phyloP scores from a whole-genome alignment of 2,888 invertebrate species.

The Microdon myrmicae region DNA sequence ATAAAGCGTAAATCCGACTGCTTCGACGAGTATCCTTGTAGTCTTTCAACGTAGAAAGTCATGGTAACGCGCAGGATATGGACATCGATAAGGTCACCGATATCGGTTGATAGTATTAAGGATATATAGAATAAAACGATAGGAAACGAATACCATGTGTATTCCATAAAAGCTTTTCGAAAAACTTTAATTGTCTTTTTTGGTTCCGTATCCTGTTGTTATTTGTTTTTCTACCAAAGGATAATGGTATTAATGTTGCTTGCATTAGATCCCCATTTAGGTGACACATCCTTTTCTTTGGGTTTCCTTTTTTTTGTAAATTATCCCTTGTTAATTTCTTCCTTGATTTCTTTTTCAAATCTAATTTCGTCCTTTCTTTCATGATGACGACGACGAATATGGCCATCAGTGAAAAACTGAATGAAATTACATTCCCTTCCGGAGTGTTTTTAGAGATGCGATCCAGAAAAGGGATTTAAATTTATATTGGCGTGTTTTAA shows the following conservation, averaged over 20 bases:
- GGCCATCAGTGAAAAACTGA: constrained; percentile 1
- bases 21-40: constrained; percentile 30
- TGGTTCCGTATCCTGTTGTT: constrained; percentile 1
- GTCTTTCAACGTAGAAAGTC: constrained; percentile 30
- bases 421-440: too few species aligned
- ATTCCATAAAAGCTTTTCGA: too few species aligned
- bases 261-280: constrained; percentile 41
- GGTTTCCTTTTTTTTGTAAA: constrained; percentile 2
- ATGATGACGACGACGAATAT: neutral
- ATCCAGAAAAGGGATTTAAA: too few species aligned
- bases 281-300: neutral
- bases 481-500: neutral
- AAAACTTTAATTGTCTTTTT: too few species aligned
- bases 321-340: constrained; percentile 1
- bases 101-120: constrained; percentile 3
- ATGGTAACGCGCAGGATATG: constrained; percentile 9
- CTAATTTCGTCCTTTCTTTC: too few species aligned
- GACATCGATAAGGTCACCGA: constrained; percentile 12
- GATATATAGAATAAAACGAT: too few species aligned
- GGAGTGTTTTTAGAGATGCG: too few species aligned
- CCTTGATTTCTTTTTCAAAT: constrained; percentile 49
- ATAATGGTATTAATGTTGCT: constrained; percentile 44
- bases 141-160: constrained; percentile 4
- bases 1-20: constrained; percentile 38
- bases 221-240: constrained; percentile 31